Base-by-base conservation (phyloP, 2,888 invertebrate genomes). In the Venusia cambrica region DNA sequence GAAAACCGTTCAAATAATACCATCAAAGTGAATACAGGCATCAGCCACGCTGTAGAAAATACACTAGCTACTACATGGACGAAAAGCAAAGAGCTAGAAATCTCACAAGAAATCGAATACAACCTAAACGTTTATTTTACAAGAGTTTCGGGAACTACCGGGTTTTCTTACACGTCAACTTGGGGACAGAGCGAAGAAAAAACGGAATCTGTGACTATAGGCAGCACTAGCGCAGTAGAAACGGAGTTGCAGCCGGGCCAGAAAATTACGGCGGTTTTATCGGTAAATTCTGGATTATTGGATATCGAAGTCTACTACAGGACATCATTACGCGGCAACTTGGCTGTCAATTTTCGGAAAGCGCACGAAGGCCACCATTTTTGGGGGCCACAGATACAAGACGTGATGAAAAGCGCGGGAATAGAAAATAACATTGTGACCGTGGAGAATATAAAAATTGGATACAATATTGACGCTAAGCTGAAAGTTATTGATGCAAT, bases 21-120 rank as follows among this genome's bases (percentile, higher is more conserved):
- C 0, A 57, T 79, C 1, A 81, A 79, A 70, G 74, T 79, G 0
- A 81, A 75, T 19, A 70, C 81, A 0, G 79, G 73, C 0, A 68
- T 83, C 8, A 73, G 64, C 15, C 79, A 80, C 18, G 57, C 63
- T 0, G 68, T 83, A 0, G 73, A 80, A 52, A 80, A 80, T 7
- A 69, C 70, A 0, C 22, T 81, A 1, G 51, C 76, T 1, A 79
- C 74, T 0, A 57, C 52, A 11, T 83, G 83, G 83, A 55, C 71
- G 0, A 62, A 42, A 12, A 65, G 40, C 4, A 64, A 62, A 6
- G 78, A 77, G 29, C 24, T 67, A 0, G 56, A 63, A 0, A 35
- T 80, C 0, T 61, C 71, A 0, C 74, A 79, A 45, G 68, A 75
- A 17, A 46, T 81, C 1, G 68, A 73, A 26, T 80, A 76, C 15